phyloP scores from a whole-genome alignment of 2,888 invertebrate species.

The Cheilosia grossa region DNA sequence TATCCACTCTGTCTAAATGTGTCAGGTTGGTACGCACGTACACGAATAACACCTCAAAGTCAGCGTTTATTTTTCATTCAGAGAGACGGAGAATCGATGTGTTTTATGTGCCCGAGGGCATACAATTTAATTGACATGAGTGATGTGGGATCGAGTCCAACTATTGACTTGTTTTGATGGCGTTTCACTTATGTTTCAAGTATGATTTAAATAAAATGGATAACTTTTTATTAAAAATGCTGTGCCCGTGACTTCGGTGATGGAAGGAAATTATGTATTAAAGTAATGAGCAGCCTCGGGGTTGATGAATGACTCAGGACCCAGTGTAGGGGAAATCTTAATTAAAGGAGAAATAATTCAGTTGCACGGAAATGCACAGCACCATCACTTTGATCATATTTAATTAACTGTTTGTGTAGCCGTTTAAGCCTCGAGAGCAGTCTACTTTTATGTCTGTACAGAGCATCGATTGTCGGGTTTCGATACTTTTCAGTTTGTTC shows the following conservation, averaged over 20 bases:
- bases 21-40: not conserved
- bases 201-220: too few species aligned
- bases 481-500: too few species aligned
- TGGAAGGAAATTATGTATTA: too few species aligned
- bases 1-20: not conserved
- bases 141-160: slow-evolving; percentile 42
- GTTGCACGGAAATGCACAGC: slow-evolving; percentile 38
- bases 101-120: slow-evolving; percentile 20
- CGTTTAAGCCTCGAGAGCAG: too few species aligned
- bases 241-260: too few species aligned
- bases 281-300: too few species aligned
- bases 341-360: slow-evolving; percentile 49
- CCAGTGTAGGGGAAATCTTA: slow-evolving; percentile 30
- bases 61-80: slow-evolving; percentile 22
- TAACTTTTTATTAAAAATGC: too few species aligned
- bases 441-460: too few species aligned
- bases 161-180: slow-evolving; percentile 10
- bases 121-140: slow-evolving; percentile 45
- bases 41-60: not conserved
- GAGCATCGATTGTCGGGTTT: too few species aligned
- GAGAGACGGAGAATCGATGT: slow-evolving; percentile 44
- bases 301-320: too few species aligned
- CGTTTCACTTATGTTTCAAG: too few species aligned
- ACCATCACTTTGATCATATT: slow-evolving; percentile 12
- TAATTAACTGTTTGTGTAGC: too few species aligned